Base-by-base conservation (phyloP, 1,140 invertebrate genomes). In the Trichomalopsis sarcophagae region DNA sequence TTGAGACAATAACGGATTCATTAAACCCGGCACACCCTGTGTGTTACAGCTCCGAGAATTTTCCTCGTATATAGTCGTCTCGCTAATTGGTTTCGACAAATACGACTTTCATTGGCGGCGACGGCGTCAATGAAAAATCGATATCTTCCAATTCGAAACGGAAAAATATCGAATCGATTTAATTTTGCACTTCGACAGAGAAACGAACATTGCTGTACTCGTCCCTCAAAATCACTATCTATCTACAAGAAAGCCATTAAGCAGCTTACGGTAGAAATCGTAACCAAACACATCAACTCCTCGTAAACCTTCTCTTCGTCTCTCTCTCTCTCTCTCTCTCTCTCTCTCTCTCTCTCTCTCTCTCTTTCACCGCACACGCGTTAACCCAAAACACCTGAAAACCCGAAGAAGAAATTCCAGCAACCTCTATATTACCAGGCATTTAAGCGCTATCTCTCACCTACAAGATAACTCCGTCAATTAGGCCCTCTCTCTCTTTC, bases 1-100 rank as follows among this genome's bases (percentile, higher is more conserved):
- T 80, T 80, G 78, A 80, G 62, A 44, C 78, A 80, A 80, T 69
- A 69, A 80, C 78, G 62, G 21, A 80, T 80, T 80, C 62, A 80
- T 69, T 80, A 69, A 69, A 36, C 17, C 13, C 62, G 17, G 23
- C 47, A 23, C 44, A n/a, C 21, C 5, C 33, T 36, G 33, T 36
- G 33, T 36, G 5, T 36, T 36, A 30, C 21, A 73, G 27, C 17
- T 13, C 11, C 69, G 21, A 73, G 69, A 55, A 13, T 62, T 21
- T 79, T 33, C 27, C 68, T 33, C 33, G 33, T 40, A 10, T 62
- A 17, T 74, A 14, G 27, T 21, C 33, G 27, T 23, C 33, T 2
- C 33, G 40, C 40, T 75, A 76, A 76, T 76, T 33, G 77, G 55
- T 21, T 66, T 79, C 55, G 77, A 79, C 36, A 79, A 79, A 79